A percentile compares a stretch with the other conserved stretches of the same genome.
phyloP scores from a whole-genome alignment of 1,140 invertebrate species.

The Contarinia nasturtii region DNA sequence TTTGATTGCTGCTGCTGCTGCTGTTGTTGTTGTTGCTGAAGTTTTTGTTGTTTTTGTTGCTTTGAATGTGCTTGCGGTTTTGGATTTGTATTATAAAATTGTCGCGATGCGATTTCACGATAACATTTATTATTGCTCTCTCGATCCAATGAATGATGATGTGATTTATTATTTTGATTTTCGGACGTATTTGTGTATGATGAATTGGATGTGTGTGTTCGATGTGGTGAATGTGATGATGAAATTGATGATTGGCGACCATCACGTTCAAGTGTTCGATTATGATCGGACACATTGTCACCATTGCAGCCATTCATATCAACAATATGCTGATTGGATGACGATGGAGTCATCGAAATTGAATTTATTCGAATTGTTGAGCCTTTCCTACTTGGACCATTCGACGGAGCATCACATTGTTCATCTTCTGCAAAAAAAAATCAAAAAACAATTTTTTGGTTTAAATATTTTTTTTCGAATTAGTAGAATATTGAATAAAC shows the following conservation, averaged over 20 bases:
- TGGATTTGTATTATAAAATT: neutral
- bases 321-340: neutral
- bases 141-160: conserved; percentile 1
- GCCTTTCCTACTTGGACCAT: neutral
- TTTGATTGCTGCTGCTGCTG: neutral
- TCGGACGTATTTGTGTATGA: neutral
- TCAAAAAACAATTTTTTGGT: neutral
- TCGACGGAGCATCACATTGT: neutral
- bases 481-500: neutral
- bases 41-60: neutral
- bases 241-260: neutral
- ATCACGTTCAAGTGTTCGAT: neutral
- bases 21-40: neutral
- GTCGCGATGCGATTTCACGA: no score
- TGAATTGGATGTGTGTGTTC: neutral
- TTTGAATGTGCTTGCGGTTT: neutral
- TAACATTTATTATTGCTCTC: neutral
- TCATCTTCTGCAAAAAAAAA: neutral
- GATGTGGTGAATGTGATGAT: neutral
- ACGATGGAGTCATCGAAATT: neutral
- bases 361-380: neutral
- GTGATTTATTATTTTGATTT: neutral
- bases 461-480: neutral
- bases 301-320: neutral
- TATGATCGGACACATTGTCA: neutral